Conservation (phyloP, 2,797 vertebrate species). For the Eulemur coronatus region DNA sequence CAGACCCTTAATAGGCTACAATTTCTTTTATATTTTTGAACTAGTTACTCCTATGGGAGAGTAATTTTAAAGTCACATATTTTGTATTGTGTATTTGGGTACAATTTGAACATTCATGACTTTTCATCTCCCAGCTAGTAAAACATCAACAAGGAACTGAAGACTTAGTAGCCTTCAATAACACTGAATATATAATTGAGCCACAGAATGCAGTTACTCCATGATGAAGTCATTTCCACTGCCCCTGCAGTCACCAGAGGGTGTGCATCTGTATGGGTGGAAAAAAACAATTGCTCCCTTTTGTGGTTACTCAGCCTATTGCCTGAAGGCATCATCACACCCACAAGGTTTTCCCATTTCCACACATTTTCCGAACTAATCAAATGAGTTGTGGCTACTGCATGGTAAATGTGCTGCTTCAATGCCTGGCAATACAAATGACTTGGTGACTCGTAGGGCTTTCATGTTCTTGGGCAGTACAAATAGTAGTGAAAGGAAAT, state of each 20-base stretch:
- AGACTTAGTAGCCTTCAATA: background rate
- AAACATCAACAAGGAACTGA: background rate
- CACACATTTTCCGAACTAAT: conserved; percentile 12
- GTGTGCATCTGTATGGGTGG: background rate
- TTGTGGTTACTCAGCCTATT: conserved; percentile 24
- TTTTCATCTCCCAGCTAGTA: background rate
- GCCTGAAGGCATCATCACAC: conserved; percentile 12
- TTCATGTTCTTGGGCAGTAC: background rate
- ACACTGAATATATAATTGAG: background rate
- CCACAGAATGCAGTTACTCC: background rate
- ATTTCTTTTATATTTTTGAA: background rate
- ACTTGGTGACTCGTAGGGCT: conserved; percentile 11
- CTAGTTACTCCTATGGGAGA: background rate
- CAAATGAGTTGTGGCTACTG: background rate
- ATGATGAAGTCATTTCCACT: background rate
- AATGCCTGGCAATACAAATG: background rate
- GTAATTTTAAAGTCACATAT: conserved; percentile 45
- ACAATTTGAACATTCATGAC: conserved; percentile 9
- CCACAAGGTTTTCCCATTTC: background rate
- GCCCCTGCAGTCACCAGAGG: background rate
- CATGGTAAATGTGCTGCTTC: background rate
- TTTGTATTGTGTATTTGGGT: background rate
- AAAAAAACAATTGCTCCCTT: background rate
- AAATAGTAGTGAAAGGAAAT: conserved; percentile 26
- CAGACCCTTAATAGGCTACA: background rate